Base-by-base conservation (phyloP, 2,113 vertebrate genomes). In the Furnarius figulus region DNA sequence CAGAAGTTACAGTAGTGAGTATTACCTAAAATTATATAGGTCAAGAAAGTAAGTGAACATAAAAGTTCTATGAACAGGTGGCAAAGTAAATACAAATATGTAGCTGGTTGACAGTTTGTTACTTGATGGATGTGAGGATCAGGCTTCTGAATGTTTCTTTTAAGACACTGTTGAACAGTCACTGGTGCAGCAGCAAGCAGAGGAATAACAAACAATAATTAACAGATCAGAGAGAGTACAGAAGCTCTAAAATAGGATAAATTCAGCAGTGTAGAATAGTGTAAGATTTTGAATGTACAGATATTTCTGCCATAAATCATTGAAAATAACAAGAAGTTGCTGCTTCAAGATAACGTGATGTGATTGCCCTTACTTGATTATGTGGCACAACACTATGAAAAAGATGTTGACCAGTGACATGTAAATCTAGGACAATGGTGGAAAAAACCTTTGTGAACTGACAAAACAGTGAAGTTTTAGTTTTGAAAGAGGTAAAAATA, bases 401-500 rank as follows among this genome's bases (percentile, higher is more conserved):
- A 81, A 33, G 5, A 5, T 72, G 4, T 50, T 40, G 20, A 14
- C 23, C 0, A 0, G 4, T 25, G 18, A 58, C 12, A 65, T 9
- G 5, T 16, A 65, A 37, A 44, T 77, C 37, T 46, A 46, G 20
- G 14, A 71, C n/a, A 61, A 19, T 2, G 13, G 19, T 2, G 2
- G 5, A 19, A 37, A 44, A 18, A 24, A 63, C 3, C 8, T 30
- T 35, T 24, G 8, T 42, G 67, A 88, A n/a, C 22, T 28, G 49
- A 50, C 6, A 79, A 67, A 93, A 8, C 0, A 3, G 37, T 31
- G 13, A 50, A n/a, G 11, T 46, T 77, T 42, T 46, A 47, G 17
- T 46, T 89, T 25, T 55, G 59, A 76, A 65, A 50, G 4, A 65
- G 9, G 2, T 25, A 27, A 27, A 27, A 68, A 52, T 39, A 28